These are phyloP conservation scores for Phalacrocorax carbo DNA, from an alignment of 2,113 vertebrate species.

Conservation along the genomic window DNA sequence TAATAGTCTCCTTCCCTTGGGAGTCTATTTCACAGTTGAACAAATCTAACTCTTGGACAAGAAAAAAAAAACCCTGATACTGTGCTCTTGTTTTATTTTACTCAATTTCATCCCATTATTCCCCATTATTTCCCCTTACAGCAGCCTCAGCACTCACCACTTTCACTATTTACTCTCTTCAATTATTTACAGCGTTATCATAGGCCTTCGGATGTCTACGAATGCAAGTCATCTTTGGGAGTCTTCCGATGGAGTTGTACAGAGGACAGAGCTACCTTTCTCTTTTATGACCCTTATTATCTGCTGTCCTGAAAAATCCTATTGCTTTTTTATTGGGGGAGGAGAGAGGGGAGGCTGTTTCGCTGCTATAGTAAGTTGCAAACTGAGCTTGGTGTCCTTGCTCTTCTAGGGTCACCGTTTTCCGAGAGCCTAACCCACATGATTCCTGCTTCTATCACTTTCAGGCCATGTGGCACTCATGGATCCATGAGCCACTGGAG, in stretches of 20 bases:
- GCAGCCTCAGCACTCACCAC: not conserved
- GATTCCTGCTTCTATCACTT: not conserved
- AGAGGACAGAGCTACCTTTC: not conserved
- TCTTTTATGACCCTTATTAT: not conserved
- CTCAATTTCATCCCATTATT: not conserved
- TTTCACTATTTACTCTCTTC: not conserved
- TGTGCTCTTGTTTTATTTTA: not conserved
- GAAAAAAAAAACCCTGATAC: not conserved
- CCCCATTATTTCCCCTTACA: not conserved
- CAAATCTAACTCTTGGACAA: not conserved
- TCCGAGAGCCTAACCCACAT: accelerated
- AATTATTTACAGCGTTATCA: constrained; percentile 8
- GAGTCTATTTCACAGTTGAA: constrained; percentile 57
- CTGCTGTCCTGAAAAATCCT: not conserved
- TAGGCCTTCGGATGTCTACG: not conserved
- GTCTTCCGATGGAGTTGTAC: not conserved
- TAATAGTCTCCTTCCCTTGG: constrained; percentile 18
- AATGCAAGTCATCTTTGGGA: not conserved
- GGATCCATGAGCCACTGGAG: not conserved
- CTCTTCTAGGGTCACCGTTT: not conserved
- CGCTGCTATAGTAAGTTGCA: not conserved
- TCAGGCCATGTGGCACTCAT: accelerated
- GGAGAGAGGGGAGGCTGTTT: not conserved
- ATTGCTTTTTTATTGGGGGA: not conserved
- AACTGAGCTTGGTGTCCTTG: not conserved